Conservation (phyloP, 2,797 vertebrate species). For the Neosilurus mollespiculum region DNA sequence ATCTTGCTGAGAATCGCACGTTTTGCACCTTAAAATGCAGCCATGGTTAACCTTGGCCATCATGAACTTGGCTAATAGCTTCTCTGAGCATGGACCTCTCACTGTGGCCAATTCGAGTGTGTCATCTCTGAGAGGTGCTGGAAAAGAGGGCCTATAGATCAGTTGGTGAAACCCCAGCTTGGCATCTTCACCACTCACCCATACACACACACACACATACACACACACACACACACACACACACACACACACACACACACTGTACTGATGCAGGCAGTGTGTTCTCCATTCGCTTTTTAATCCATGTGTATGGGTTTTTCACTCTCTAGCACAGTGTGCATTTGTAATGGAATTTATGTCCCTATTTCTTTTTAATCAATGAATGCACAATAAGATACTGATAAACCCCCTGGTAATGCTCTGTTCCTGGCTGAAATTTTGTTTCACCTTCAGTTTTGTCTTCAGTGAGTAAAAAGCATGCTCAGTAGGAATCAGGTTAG, state of each 20-base stretch:
- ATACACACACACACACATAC: background rate
- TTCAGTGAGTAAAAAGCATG: too few relatives aligned
- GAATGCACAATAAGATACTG: too few relatives aligned
- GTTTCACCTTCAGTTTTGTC: too few relatives aligned
- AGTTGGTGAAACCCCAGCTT: conserved; percentile 61
- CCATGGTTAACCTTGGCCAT: conserved; percentile 73
- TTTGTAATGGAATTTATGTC: background rate
- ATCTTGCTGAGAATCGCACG: background rate
- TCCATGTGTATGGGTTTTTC: background rate
- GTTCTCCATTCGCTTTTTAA: background rate
- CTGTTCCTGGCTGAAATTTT: too few relatives aligned
- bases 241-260: conserved; percentile 18
- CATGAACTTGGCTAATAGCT: conserved; percentile 49
- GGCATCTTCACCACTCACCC: conserved; percentile 39
- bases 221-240: conserved; percentile 12
- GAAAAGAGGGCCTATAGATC: conserved; percentile 45
- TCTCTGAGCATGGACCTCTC: conserved; percentile 66
- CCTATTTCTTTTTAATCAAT: background rate
- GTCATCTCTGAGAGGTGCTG: conserved; percentile 63
- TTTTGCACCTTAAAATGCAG: conserved; percentile 41
- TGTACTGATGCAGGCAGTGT: conserved; percentile 14
- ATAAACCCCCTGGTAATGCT: too few relatives aligned
- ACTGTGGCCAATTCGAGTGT: conserved; percentile 73
- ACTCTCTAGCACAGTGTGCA: background rate
- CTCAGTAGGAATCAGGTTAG: too few relatives aligned